A percentile compares a stretch with the other conserved stretches of the same genome.
These are phyloP conservation scores for Xenopus petersii DNA, from an alignment of 2,797 vertebrate genomes.

Conservation along the genomic window DNA sequence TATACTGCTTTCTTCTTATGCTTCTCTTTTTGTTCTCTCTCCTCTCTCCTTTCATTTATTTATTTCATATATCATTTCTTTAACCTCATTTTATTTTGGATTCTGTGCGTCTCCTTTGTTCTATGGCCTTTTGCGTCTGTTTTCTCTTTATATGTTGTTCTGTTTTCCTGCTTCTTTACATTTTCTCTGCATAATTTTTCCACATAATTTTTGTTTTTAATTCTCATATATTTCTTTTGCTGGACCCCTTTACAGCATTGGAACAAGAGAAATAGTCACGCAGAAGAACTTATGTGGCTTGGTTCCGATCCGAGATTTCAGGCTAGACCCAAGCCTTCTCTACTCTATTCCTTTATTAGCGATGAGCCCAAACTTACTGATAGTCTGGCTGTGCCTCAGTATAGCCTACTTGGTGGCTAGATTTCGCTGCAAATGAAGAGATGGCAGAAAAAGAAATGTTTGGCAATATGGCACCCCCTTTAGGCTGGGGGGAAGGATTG, in stretches of 20 bases:
- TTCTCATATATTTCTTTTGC: conserved; percentile 50
- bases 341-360: conserved; percentile 96
- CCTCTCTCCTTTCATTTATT: conserved; percentile 63
- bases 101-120: conserved; percentile 43
- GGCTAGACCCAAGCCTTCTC: conserved; percentile 93
- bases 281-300: conserved; percentile 98
- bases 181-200: conserved; percentile 23
- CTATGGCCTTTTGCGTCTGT: conserved; percentile 53
- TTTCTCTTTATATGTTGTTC: conserved; percentile 48
- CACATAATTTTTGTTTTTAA: conserved; percentile 29
- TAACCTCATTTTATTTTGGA: conserved; percentile 64
- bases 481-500: conserved; percentile 64
- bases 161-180: conserved; percentile 56
- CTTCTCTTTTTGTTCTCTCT: conserved; percentile 83
- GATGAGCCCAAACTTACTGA: conserved; percentile 95
- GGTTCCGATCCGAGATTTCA: conserved; percentile 93
- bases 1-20: conserved; percentile 81
- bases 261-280: conserved; percentile 95
- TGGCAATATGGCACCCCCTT: conserved; percentile 61
- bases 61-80: neutral
- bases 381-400: conserved; percentile 97
- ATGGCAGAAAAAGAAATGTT: conserved; percentile 58
- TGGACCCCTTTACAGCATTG: conserved; percentile 85
- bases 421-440: conserved; percentile 91
- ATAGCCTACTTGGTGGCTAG: conserved; percentile 91